Percentiles rank a stretch among this genome's conserved stretches.
These are phyloP conservation scores for Dryobotodes eremita DNA, from an alignment of 2,888 invertebrate genomes.

Conservation along the genomic window DNA sequence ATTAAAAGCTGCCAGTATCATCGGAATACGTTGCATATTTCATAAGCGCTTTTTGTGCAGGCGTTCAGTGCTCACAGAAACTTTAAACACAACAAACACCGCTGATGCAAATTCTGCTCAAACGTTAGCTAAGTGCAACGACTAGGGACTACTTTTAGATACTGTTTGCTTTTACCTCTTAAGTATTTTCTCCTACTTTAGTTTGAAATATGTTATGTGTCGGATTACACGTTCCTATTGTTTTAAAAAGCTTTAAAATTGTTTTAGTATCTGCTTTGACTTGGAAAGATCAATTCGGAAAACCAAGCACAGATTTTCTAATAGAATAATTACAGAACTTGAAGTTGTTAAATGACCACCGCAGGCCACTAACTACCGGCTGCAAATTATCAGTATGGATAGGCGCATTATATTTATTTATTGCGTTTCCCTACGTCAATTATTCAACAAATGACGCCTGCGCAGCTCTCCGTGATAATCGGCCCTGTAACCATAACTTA, in stretches of 20 bases:
- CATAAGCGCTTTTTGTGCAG: slow-evolving; percentile 74
- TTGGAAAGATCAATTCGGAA: neutral
- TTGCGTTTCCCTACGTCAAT: slow-evolving; percentile 70
- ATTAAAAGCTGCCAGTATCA: slow-evolving; percentile 64
- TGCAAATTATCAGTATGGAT: slow-evolving; percentile 37
- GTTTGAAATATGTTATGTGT: slow-evolving; percentile 34
- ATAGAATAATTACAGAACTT: slow-evolving; percentile 23
- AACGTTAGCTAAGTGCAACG: slow-evolving; percentile 75
- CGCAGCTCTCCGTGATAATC: slow-evolving; percentile 76
- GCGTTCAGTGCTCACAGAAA: slow-evolving; percentile 66
- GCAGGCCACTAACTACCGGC: slow-evolving; percentile 26
- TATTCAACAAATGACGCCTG: slow-evolving; percentile 77
- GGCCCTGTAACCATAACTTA: slow-evolving; percentile 74
- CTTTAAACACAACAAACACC: slow-evolving; percentile 75
- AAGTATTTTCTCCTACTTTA: slow-evolving; percentile 41
- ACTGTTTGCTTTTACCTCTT: slow-evolving; percentile 60
- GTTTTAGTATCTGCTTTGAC: neutral
- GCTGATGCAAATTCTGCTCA: slow-evolving; percentile 77
- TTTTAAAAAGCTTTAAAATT: slow-evolving; percentile 14
- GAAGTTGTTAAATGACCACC: slow-evolving; percentile 8
- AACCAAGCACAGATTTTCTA: slow-evolving; percentile 4
- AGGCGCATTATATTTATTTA: slow-evolving; percentile 55
- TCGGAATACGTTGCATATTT: slow-evolving; percentile 76
- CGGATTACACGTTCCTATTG: slow-evolving; percentile 20
- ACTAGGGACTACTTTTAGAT: slow-evolving; percentile 68